A percentile compares a stretch with the other conserved stretches of the same genome.
These are phyloP conservation scores for Pao palembangensis DNA, from an alignment of 2,113 vertebrate genomes.

Conservation along the genomic window DNA sequence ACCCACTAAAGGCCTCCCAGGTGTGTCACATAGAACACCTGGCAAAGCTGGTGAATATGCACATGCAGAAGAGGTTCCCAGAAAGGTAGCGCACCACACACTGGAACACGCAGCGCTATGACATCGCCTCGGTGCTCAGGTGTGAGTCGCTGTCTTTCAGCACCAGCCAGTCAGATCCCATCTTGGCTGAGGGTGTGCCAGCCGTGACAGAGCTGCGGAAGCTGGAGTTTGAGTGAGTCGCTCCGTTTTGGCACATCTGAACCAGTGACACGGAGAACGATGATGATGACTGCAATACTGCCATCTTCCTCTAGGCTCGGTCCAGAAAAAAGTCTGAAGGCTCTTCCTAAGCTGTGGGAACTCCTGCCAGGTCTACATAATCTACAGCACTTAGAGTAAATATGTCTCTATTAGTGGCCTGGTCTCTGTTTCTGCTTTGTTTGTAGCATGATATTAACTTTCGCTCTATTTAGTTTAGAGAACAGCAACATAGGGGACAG, in stretches of 20 bases:
- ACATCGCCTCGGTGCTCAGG: neutral
- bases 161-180: conserved; percentile 47
- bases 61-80: conserved; percentile 71
- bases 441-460: neutral
- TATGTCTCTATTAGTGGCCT: neutral
- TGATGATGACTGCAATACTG: neutral
- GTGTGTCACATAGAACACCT: conserved; percentile 83
- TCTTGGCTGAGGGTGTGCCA: conserved; percentile 73
- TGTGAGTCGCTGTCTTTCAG: conserved; percentile 9
- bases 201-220: conserved; percentile 81
- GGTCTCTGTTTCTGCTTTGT: neutral
- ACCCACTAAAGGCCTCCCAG: conserved; percentile 84
- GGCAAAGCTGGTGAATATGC: conserved; percentile 78
- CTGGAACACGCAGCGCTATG: neutral
- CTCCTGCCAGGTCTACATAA: conserved; percentile 81
- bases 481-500: conserved; percentile 86
- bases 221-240: conserved; percentile 80
- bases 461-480: conserved; percentile 78
- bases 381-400: conserved; percentile 85
- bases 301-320: conserved; percentile 69
- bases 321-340: conserved; percentile 72
- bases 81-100: conserved; percentile 64
- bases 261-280: neutral
- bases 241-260: neutral
- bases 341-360: conserved; percentile 75